phyloP scores from a whole-genome alignment of 2,888 invertebrate genomes.

The Campoplex capitator region DNA sequence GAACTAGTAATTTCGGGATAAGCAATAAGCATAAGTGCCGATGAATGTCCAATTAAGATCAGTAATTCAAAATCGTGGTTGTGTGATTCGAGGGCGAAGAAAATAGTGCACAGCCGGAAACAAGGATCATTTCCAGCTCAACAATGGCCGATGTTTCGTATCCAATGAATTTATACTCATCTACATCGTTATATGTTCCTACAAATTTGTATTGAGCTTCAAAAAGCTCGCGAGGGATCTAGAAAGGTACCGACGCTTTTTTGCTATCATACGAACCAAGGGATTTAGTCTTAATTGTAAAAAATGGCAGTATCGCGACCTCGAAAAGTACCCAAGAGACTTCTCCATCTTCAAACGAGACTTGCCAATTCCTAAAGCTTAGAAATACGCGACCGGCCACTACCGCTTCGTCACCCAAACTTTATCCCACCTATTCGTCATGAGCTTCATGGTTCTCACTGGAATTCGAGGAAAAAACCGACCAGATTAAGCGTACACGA shows the following conservation, averaged over 20 bases:
- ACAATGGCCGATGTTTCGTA: constrained; percentile 9
- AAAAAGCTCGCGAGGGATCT: constrained; percentile 37
- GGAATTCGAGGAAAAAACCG: constrained; percentile 30
- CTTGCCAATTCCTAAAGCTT: constrained; percentile 50
- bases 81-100: neutral
- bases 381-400: constrained; percentile 29
- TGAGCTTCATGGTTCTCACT: constrained; percentile 48
- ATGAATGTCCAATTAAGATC: neutral
- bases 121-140: constrained; percentile 26
- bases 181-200: neutral
- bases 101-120: constrained; percentile 3
- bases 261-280: constrained; percentile 32
- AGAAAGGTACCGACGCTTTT: neutral
- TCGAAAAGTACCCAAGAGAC: constrained; percentile 51
- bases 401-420: constrained; percentile 46
- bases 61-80: constrained; percentile 3
- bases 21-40: neutral
- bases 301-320: constrained; percentile 56
- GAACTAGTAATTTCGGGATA: constrained; percentile 4
- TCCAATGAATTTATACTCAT: constrained; percentile 9
- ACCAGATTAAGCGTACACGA: constrained; percentile 19
- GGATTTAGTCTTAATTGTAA: constrained; percentile 62
- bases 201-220: constrained; percentile 33
- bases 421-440: constrained; percentile 64
- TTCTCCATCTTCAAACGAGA: constrained; percentile 28